Percentiles rank a stretch among this genome's conserved stretches.
Evolutionary conservation across 2,797 vertebrate genomes (phyloP).

Genomic region (Eulemur rubriventer): DNA sequence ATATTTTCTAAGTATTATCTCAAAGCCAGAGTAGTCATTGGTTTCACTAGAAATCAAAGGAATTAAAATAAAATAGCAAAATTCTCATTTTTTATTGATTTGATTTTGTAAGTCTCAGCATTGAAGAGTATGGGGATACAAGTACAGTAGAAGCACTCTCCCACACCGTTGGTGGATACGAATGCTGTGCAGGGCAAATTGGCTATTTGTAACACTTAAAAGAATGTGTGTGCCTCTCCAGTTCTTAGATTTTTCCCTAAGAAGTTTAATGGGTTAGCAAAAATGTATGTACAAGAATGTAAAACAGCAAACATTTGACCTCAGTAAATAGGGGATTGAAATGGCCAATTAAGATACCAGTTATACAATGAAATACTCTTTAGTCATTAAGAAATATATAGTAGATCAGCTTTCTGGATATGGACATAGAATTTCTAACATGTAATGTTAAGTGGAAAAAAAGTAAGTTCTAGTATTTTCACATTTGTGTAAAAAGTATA

Average conservation of each 20-base stretch:
- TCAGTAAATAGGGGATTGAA: not conserved
- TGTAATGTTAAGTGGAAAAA: not conserved
- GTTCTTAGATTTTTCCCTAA: not conserved
- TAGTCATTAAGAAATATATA: not conserved
- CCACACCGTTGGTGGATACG: not conserved
- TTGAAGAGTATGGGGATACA: not conserved
- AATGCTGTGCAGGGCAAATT: not conserved
- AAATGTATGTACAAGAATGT: not conserved
- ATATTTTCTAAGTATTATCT: not conserved
- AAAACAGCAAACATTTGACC: not conserved
- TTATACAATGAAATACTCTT: not conserved
- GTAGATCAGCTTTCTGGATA: not conserved
- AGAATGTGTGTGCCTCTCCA: not conserved
- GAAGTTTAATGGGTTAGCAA: not conserved
- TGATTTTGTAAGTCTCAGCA: not conserved
- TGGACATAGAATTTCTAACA: not conserved
- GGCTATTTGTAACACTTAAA: not conserved
- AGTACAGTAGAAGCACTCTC: not conserved
- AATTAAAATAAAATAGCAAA: conserved; percentile 7
- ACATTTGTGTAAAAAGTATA: conserved; percentile 10
- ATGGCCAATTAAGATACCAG: not conserved
- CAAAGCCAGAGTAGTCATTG: not conserved
- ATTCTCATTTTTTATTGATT: not conserved
- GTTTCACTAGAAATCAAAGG: not conserved
- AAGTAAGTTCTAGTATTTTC: not conserved